Evolutionary conservation across 2,888 invertebrate species (phyloP), one percentile per base, ranked within the genome.

Genomic region (Eupithecia insigniata): DNA sequence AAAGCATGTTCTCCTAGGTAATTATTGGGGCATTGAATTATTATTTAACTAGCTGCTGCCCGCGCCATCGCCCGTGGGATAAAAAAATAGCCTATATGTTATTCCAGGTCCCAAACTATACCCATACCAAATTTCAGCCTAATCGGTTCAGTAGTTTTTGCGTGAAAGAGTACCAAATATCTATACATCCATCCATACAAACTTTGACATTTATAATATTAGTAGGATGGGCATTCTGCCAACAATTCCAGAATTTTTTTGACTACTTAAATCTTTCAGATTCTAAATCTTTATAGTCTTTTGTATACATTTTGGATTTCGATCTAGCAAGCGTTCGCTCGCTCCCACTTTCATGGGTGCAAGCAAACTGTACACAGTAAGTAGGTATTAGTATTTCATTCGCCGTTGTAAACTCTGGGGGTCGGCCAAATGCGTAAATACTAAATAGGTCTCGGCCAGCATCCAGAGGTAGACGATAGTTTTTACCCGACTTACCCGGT

Each of bases 401-500:
- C 81, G 77, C 81, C 74, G 76, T 70, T 77, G 69, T 66, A 69
- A 70, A 71, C 74, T 72, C 76, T 69, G 82, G 82, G 82, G 82
- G 81, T 80, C 79, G 77, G 80, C 82, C 82, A 79, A 82, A 80
- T 82, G 77, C 81, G 82, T 79, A 89, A 89, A 87, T 90, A 87
- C 82, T 79, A 89, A 89, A 87, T 90, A 87, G 86, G 87, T 89
- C 87, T 87, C 76, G 85, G 84, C 72, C 84, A 73, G 73, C 75
- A 80, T 84, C 80, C 81, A 80, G 75, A 69, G 61, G 73, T 28
- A n/a, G 78, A 68, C 74, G 71, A 67, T 75, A 22, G n/a, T 55
- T 55, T 51, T n/a, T n/a, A n/a, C n/a, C n/a, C n/a, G n/a, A n/a
- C n/a, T n/a, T n/a, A n/a, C n/a, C n/a, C n/a, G n/a, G n/a, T n/a